phyloP scores from a whole-genome alignment of 2,797 vertebrate genomes.

The Sebastes goodei region DNA sequence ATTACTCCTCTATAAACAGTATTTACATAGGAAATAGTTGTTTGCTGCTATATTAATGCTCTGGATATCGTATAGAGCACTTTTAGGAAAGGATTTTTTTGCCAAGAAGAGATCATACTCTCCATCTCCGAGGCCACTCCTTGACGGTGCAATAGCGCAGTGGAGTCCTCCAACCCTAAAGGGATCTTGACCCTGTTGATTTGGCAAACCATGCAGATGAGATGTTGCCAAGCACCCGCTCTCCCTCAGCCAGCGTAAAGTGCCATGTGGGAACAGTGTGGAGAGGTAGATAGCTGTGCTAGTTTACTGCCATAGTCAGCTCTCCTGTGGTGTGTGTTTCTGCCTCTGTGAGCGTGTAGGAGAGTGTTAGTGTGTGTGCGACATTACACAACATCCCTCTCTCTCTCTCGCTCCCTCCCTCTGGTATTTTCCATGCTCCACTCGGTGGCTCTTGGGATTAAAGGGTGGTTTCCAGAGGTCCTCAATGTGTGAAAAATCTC shows the following conservation, averaged over 20 bases:
- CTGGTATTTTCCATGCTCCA: conserved; percentile 24
- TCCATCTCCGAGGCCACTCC: conserved; percentile 21
- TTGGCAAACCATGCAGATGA: conserved; percentile 69
- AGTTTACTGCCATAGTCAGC: conserved; percentile 49
- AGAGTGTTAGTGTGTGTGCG: background rate
- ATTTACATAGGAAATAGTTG: background rate
- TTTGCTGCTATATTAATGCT: background rate
- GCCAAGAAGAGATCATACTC: conserved; percentile 1
- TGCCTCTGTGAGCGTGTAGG: conserved; percentile 1
- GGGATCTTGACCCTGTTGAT: conserved; percentile 70
- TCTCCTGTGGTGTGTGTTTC: conserved; percentile 47
- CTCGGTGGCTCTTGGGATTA: conserved; percentile 51
- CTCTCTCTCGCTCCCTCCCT: background rate
- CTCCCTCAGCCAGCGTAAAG: conserved; percentile 53
- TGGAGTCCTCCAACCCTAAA: conserved; percentile 42
- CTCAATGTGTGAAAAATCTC: conserved; percentile 62
- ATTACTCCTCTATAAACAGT: background rate
- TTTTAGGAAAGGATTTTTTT: background rate
- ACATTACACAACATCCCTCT: conserved; percentile 1
- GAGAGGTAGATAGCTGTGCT: conserved; percentile 45
- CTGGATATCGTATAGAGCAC: background rate
- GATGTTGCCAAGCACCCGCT: conserved; percentile 80
- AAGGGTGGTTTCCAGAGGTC: conserved; percentile 53
- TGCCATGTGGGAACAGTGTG: conserved; percentile 60
- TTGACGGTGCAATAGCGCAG: conserved; percentile 3